These are phyloP conservation scores for Acleris literana DNA, from an alignment of 2,888 invertebrate genomes.

Conservation along the genomic window DNA sequence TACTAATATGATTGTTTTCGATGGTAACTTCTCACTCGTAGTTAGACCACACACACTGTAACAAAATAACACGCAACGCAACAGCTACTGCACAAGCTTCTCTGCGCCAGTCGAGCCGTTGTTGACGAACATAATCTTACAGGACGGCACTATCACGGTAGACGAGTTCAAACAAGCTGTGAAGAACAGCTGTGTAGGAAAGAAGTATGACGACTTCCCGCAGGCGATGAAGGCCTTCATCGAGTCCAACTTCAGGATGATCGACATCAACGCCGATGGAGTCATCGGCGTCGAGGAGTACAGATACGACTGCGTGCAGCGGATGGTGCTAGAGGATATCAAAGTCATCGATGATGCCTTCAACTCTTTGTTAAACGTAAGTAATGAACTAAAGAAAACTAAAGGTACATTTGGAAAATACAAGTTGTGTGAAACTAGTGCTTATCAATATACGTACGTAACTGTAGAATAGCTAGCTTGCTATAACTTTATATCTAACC, in stretches of 20 bases:
- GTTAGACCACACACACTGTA: conserved; percentile 18
- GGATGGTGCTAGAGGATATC: conserved; percentile 91
- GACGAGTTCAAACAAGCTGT: conserved; percentile 92
- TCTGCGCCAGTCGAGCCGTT: conserved; percentile 36
- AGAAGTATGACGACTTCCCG: conserved; percentile 90
- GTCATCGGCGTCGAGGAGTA: conserved; percentile 91
- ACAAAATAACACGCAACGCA: conserved; percentile 40
- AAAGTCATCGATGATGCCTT: conserved; percentile 90
- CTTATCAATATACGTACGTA: not conserved
- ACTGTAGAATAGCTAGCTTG: not conserved
- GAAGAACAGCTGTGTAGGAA: conserved; percentile 90
- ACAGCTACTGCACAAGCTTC: conserved; percentile 58
- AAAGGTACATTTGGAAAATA: too few species aligned
- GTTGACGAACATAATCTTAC: conserved; percentile 43
- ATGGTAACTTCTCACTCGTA: conserved; percentile 28
- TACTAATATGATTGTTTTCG: conserved; percentile 20
- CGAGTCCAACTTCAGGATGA: conserved; percentile 91
- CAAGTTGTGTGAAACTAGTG: too few species aligned
- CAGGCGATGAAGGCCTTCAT: conserved; percentile 94
- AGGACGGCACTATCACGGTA: conserved; percentile 92
- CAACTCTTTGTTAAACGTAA: conserved; percentile 89
- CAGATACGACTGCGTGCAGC: conserved; percentile 91
- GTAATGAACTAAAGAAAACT: conserved; percentile 51
- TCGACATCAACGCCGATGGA: conserved; percentile 91
- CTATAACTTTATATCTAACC: not conserved